Evolutionary conservation across 2,797 vertebrate species (phyloP).

Genomic region (Parauchenoglanis punctatus): DNA sequence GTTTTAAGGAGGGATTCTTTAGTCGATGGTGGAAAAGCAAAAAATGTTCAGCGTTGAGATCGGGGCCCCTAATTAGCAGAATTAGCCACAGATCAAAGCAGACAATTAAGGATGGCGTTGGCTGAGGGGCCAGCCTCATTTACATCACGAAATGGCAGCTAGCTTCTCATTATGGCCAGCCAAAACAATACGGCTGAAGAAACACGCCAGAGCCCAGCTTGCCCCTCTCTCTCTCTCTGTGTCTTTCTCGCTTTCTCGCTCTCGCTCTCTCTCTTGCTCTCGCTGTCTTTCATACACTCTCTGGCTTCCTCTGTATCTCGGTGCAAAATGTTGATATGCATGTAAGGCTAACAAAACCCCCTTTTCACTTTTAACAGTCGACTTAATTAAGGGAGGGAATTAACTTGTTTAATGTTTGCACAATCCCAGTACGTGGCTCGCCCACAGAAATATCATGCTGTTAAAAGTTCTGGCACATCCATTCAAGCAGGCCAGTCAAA

Average conservation of each 20-base stretch:
- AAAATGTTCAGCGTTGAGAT: constrained; percentile 75
- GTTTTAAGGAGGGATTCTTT: constrained; percentile 40
- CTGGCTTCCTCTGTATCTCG: neutral
- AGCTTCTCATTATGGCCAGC: constrained; percentile 78
- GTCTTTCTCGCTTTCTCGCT: neutral
- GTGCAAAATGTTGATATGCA: constrained; percentile 59
- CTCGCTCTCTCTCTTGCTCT: neutral
- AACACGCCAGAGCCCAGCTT: constrained; percentile 19
- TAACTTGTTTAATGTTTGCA: constrained; percentile 61
- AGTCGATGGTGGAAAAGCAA: constrained; percentile 64
- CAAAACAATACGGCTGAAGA: constrained; percentile 77
- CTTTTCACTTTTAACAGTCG: constrained; percentile 62
- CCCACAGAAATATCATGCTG: constrained; percentile 15
- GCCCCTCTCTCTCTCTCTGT: neutral
- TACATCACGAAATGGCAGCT: constrained; percentile 86
- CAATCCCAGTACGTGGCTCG: neutral
- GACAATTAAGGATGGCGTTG: constrained; percentile 86
- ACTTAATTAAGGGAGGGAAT: constrained; percentile 73
- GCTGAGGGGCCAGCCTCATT: constrained; percentile 84
- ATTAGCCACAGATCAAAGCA: constrained; percentile 90
- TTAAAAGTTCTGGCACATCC: constrained; percentile 34
- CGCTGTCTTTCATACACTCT: neutral
- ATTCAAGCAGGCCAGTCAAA: constrained; percentile 9
- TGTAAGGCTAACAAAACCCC: constrained; percentile 69
- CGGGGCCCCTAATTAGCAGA: constrained; percentile 79